A percentile compares a stretch with the other conserved stretches of the same genome.
Conservation (phyloP, 2,888 invertebrate species). For the Punctoribates punctum region DNA sequence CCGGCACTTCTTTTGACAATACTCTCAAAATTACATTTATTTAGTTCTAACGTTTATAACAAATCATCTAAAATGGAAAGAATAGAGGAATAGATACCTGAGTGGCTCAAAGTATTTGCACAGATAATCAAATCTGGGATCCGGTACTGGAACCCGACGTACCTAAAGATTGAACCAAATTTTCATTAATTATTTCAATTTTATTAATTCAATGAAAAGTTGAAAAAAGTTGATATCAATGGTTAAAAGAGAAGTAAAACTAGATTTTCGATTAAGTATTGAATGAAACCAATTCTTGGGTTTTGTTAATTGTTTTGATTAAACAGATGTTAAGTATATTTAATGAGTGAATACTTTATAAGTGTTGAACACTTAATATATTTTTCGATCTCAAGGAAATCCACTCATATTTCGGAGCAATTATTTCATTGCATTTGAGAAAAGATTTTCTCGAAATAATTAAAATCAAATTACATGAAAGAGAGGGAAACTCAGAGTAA, state of each 20-base stretch:
- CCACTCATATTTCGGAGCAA: constrained; percentile 18
- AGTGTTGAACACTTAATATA: constrained; percentile 19
- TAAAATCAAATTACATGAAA: background rate
- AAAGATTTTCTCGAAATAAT: constrained; percentile 3
- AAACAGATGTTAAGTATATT: background rate
- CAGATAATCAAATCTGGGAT: constrained; percentile 85
- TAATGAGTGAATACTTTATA: background rate
- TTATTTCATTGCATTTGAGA: constrained; percentile 36
- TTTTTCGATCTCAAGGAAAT: constrained; percentile 23
- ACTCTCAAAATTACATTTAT: background rate
- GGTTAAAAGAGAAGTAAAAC: too few relatives aligned
- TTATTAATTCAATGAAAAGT: background rate
- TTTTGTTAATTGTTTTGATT: background rate
- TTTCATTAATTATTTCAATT: constrained; percentile 1
- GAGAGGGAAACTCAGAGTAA: background rate
- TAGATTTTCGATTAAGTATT: too few relatives aligned
- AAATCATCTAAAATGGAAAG: background rate
- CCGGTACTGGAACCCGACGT: constrained; percentile 97
- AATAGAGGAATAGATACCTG: constrained; percentile 64
- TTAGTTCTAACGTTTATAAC: too few relatives aligned
- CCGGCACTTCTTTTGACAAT: background rate
- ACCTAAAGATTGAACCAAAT: constrained; percentile 49
- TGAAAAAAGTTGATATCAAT: too few relatives aligned
- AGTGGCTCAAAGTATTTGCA: constrained; percentile 89
- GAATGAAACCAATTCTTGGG: too few relatives aligned